Base-by-base conservation (phyloP, 2,888 invertebrate species). In the Thereva unica region DNA sequence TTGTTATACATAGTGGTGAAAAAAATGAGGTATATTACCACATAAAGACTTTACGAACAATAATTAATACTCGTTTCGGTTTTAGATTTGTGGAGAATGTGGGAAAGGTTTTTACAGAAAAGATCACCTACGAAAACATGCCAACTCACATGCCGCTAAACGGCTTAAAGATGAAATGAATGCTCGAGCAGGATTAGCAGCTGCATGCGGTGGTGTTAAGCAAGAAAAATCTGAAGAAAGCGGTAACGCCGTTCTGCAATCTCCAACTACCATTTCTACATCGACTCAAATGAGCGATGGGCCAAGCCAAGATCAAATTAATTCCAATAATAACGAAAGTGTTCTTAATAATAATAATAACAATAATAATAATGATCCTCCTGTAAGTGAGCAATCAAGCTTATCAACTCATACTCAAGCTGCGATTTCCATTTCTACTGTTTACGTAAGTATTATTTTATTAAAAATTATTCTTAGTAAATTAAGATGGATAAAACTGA, bases 1-100 rank as follows among this genome's bases (percentile, higher is more conserved):
- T 89, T 73, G 91, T 92, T 73, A 92, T 92, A 77, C 92, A 92
- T 82, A 90, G 91, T 65, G 92, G 92, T 42, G 88, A 90, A 78
- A 92, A 92, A 81, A 91, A 89, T 4, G 91, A 92, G 78, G 87
- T 90, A 64, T 67, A 38, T 54, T 42, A 10, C 6, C 47, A 12
- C 12, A 23, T 45, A 5, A 12, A 41, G 9, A 45, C 5, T 59
- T 45, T 35, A 42, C 12, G 5, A 42, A 34, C 6, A n/a, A 7
- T 45, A 59, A 59, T 50, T 10, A 49, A 37, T 10, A 38, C n/a
- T 10, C 44, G 5, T 53, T 55, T 44, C 4, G 5, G 4, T 5
- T 55, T 45, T 82, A 75, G 75, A 75, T 74, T 67, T 75, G 75
- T 67, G 69, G 70, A 34, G 75, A 75, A 67, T 74, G 72, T 68